phyloP scores from a whole-genome alignment of 1,140 invertebrate genomes.

The Cepaea nemoralis region DNA sequence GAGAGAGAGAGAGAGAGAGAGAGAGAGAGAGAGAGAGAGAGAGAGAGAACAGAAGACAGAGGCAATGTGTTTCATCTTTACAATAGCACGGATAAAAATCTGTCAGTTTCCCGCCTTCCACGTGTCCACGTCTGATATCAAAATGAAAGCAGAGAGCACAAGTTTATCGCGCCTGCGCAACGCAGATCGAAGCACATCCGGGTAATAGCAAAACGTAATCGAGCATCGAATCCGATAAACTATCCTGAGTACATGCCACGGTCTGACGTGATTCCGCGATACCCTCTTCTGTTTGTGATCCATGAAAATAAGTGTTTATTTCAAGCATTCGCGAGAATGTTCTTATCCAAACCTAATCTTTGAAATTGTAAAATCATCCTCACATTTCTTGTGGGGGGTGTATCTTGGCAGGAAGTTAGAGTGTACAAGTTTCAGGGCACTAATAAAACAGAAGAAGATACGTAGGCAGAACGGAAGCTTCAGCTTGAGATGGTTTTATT shows the following conservation, averaged over 20 bases:
- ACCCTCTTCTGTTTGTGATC: neutral
- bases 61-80: neutral
- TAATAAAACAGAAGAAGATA: no score
- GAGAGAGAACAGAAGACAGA: neutral
- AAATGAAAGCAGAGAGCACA: conserved; percentile 20
- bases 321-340: neutral
- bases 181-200: conserved; percentile 5
- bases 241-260: conserved; percentile 2
- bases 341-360: neutral
- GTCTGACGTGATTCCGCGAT: neutral
- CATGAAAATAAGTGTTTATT: conserved; percentile 9
- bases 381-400: no score
- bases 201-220: conserved; percentile 19
- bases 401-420: no score
- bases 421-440: no score
- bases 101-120: conserved; percentile 23
- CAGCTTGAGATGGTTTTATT: no score
- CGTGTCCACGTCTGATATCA: conserved; percentile 12
- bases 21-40: no score
- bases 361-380: no score
- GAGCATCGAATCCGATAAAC: conserved; percentile 15
- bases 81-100: conserved; percentile 16
- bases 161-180: conserved; percentile 25
- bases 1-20: neutral
- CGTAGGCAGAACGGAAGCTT: no score